Conservation (phyloP, 2,113 vertebrate species). For the Toxotes chatareus region DNA sequence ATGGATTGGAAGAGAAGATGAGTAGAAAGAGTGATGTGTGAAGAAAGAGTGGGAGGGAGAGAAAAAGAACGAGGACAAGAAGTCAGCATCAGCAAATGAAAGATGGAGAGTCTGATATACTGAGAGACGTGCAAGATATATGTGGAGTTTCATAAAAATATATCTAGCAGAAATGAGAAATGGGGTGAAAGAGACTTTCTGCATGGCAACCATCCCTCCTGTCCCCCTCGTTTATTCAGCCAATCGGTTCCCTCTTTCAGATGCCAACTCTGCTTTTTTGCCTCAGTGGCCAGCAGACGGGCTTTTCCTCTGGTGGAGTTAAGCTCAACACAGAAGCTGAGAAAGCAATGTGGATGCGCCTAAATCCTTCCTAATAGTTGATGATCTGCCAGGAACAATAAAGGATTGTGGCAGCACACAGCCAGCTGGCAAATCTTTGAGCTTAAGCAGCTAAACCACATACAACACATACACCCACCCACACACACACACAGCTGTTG, state of each 20-base stretch:
- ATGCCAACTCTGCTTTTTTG: slow-evolving; percentile 41
- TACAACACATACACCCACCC: background rate
- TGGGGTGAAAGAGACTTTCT: slow-evolving; percentile 10
- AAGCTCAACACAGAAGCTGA: slow-evolving; percentile 48
- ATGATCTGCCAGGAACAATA: slow-evolving; percentile 62
- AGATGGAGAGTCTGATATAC: background rate
- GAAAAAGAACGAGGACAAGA: background rate
- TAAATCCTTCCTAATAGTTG: slow-evolving; percentile 60
- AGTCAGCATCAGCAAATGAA: background rate
- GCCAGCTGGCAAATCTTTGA: slow-evolving; percentile 60
- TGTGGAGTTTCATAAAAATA: background rate
- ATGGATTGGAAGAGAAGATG: slow-evolving; percentile 3
- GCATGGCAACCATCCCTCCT: slow-evolving; percentile 34
- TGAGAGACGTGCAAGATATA: background rate
- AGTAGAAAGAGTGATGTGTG: too few relatives aligned
- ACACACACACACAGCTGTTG: slow-evolving; percentile 54
- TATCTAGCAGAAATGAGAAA: slow-evolving; percentile 1
- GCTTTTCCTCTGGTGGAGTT: slow-evolving; percentile 43
- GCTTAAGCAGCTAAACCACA: slow-evolving; percentile 52
- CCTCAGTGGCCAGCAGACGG: slow-evolving; percentile 36
- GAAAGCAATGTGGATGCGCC: slow-evolving; percentile 45
- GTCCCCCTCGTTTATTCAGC: slow-evolving; percentile 45
- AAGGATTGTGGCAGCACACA: slow-evolving; percentile 49
- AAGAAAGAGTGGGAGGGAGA: background rate
- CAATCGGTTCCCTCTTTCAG: slow-evolving; percentile 49